These are phyloP conservation scores for Arnoldichthys spilopterus DNA, from an alignment of 2,797 vertebrate genomes.

Conservation along the genomic window DNA sequence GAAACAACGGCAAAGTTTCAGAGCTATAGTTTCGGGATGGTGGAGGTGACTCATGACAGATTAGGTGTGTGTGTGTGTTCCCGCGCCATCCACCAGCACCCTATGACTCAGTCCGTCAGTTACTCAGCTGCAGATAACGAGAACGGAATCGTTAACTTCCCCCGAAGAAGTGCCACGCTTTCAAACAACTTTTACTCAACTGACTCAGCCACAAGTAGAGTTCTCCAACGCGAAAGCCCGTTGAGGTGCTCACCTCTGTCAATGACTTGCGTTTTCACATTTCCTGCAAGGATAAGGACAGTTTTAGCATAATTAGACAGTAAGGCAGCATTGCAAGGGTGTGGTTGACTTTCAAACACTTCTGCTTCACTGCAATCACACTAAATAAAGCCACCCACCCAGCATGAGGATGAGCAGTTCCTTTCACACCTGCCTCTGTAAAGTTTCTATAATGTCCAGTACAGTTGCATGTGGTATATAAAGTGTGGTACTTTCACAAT, in stretches of 20 bases:
- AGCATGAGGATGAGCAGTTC: slow-evolving; percentile 48
- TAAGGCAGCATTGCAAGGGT: slow-evolving; percentile 25
- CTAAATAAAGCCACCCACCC: slow-evolving; percentile 60
- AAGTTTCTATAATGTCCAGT: not conserved
- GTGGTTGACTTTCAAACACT: slow-evolving; percentile 49
- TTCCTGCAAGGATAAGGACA: slow-evolving; percentile 4
- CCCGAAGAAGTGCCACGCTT: slow-evolving; percentile 7
- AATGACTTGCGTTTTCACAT: not conserved
- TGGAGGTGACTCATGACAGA: slow-evolving; percentile 64
- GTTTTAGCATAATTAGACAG: slow-evolving; percentile 51
- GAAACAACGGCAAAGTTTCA: slow-evolving; percentile 36
- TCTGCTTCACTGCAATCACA: slow-evolving; percentile 31
- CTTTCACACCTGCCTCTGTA: not conserved
- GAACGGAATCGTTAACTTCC: slow-evolving; percentile 55
- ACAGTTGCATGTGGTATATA: not conserved
- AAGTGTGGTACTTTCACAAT: not conserved
- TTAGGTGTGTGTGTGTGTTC: slow-evolving; percentile 59
- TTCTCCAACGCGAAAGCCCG: not conserved
- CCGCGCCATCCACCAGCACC: slow-evolving; percentile 42
- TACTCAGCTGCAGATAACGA: slow-evolving; percentile 58
- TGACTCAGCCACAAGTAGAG: slow-evolving; percentile 23
- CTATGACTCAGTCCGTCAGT: slow-evolving; percentile 66
- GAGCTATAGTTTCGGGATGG: slow-evolving; percentile 41
- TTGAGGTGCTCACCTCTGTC: not conserved
- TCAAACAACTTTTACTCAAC: slow-evolving; percentile 21